Percentiles rank a stretch among this genome's conserved stretches.
Conservation (phyloP, 2,888 invertebrate species). For the Eristalis tenax region DNA sequence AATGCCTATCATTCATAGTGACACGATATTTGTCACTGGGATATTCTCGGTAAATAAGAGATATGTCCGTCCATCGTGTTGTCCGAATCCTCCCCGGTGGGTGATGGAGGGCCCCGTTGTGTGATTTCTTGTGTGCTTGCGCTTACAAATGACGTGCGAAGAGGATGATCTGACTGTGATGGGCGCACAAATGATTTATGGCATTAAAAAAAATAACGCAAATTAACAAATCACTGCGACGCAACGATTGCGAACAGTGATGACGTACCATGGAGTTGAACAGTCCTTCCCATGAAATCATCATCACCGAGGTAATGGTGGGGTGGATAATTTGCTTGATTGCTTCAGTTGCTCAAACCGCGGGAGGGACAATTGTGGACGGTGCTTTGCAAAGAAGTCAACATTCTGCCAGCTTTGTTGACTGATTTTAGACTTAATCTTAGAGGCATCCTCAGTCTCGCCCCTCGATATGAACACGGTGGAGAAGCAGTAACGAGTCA, state of each 20-base stretch:
- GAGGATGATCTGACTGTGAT: constrained; percentile 1
- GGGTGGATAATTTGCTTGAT: no score
- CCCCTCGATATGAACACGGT: no score
- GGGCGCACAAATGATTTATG: constrained; percentile 19
- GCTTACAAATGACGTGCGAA: constrained; percentile 17
- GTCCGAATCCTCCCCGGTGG: constrained; percentile 11
- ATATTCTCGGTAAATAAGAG: constrained; percentile 51
- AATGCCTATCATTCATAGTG: constrained; percentile 58
- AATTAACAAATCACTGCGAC: not conserved
- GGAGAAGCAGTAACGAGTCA: no score
- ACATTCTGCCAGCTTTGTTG: no score
- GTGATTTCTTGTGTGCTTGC: constrained; percentile 27
- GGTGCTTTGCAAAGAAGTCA: no score
- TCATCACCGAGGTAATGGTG: no score
- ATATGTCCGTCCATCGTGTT: constrained; percentile 9
- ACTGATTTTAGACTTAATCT: no score
- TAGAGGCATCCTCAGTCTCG: no score
- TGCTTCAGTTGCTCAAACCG: no score
- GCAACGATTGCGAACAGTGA: not conserved
- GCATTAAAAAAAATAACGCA: not conserved
- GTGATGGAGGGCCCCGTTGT: constrained; percentile 38
- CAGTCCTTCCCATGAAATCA: not conserved
- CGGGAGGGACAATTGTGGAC: no score
- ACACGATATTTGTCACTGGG: constrained; percentile 60
- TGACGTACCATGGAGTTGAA: not conserved